phyloP scores from a whole-genome alignment of 2,797 vertebrate genomes.

The Crypturellus tataupa region DNA sequence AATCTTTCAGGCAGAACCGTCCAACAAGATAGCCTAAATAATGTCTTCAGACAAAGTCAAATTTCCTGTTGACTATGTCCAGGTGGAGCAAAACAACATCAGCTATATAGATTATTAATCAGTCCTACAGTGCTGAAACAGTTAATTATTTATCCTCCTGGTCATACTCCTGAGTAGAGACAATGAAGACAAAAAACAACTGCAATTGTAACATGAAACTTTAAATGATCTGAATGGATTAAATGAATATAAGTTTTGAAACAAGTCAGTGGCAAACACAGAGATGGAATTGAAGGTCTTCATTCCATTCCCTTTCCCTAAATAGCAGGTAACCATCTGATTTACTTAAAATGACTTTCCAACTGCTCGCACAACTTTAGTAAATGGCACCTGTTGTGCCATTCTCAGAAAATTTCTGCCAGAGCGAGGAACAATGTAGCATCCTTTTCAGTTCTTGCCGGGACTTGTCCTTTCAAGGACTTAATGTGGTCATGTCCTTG shows the following conservation, averaged over 20 bases:
- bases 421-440: not conserved
- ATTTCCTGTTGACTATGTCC: not conserved
- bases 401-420: not conserved
- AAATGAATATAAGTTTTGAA: not conserved
- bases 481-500: not conserved
- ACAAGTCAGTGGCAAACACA: not conserved
- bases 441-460: not conserved
- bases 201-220: not conserved
- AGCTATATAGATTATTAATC: not conserved
- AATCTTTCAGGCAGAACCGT: not conserved
- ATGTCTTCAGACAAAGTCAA: not conserved
- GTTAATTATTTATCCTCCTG: not conserved
- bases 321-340: not conserved
- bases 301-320: not conserved
- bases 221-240: not conserved
- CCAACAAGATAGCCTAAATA: not conserved
- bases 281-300: not conserved
- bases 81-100: not conserved
- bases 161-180: not conserved
- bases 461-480: not conserved
- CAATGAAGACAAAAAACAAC: not conserved
- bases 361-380: not conserved
- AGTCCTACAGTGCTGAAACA: not conserved
- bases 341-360: not conserved
- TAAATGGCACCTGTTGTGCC: not conserved